Percentiles rank a stretch among this genome's conserved stretches.
These are phyloP conservation scores for Larimichthys polyactis DNA, from an alignment of 2,113 vertebrate genomes.

Conservation along the genomic window DNA sequence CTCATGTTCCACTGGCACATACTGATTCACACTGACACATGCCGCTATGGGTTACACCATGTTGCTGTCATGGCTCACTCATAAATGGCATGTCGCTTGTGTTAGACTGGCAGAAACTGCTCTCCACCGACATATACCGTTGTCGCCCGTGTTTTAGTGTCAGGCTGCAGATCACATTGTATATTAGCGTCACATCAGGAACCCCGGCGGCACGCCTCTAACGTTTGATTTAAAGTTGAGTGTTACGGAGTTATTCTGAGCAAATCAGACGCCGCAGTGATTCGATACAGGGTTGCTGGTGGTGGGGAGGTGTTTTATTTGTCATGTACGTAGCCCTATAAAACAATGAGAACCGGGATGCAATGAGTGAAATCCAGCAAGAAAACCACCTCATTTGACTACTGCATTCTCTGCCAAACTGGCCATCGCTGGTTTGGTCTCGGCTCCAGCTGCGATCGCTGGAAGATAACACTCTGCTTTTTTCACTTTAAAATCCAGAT, in stretches of 20 bases:
- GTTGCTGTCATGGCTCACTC: background rate
- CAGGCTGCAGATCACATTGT: background rate
- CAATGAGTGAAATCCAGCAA: no score
- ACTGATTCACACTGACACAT: background rate
- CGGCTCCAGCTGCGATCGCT: no score
- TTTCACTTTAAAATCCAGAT: background rate
- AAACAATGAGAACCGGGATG: no score
- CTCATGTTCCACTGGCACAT: background rate
- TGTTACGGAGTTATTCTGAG: background rate
- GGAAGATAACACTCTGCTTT: no score
- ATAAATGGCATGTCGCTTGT: background rate
- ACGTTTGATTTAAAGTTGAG: background rate
- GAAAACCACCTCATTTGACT: no score
- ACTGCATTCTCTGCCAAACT: no score
- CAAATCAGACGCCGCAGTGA: no score
- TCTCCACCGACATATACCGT: background rate
- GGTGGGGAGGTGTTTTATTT: no score
- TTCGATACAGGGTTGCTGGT: no score
- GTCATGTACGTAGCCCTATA: no score
- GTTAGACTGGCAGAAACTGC: background rate
- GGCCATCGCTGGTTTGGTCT: no score
- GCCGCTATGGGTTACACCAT: no score
- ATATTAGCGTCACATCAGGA: background rate
- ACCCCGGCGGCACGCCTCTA: background rate
- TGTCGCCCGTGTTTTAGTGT: background rate